Evolutionary conservation across 2,888 invertebrate species (phyloP).

Genomic region (Ligdia adustata): DNA sequence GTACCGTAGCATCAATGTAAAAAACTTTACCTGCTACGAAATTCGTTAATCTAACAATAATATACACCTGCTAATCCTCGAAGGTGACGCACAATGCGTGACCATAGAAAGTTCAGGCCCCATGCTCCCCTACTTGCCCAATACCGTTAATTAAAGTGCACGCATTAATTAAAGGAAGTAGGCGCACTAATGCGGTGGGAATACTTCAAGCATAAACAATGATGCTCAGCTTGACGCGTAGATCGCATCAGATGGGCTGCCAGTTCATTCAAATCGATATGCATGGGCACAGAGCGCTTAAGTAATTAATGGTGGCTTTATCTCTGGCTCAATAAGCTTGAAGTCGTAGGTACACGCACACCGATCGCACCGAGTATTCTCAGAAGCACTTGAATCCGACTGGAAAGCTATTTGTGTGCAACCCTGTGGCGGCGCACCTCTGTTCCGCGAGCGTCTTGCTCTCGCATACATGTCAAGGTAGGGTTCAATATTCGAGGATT

Average conservation of each 20-base stretch:
- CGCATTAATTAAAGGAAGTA: slow-evolving; percentile 59
- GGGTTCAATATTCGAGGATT: slow-evolving; percentile 82
- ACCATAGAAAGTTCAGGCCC: slow-evolving; percentile 60
- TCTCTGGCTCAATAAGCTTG: slow-evolving; percentile 34
- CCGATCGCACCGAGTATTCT: slow-evolving; percentile 58
- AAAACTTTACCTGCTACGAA: slow-evolving; percentile 32
- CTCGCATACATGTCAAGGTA: slow-evolving; percentile 82
- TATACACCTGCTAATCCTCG: slow-evolving; percentile 49
- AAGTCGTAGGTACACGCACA: slow-evolving; percentile 35
- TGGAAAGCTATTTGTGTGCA: slow-evolving; percentile 79
- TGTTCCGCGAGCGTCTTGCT: slow-evolving; percentile 68
- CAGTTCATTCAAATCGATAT: slow-evolving; percentile 34
- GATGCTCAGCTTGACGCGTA: slow-evolving; percentile 35
- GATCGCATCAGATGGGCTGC: slow-evolving; percentile 38
- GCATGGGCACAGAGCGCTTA: slow-evolving; percentile 32
- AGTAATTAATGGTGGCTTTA: slow-evolving; percentile 48
- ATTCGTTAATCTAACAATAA: slow-evolving; percentile 26
- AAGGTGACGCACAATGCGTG: slow-evolving; percentile 52
- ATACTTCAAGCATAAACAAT: slow-evolving; percentile 40
- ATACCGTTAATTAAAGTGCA: slow-evolving; percentile 56
- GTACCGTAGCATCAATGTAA: slow-evolving; percentile 10
- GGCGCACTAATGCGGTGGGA: slow-evolving; percentile 38
- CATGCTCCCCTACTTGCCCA: slow-evolving; percentile 48
- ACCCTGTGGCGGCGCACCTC: slow-evolving; percentile 71
- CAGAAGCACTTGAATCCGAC: slow-evolving; percentile 70